These are phyloP conservation scores for Stigmatopora nigra DNA, from an alignment of 2,113 vertebrate species.

Conservation along the genomic window DNA sequence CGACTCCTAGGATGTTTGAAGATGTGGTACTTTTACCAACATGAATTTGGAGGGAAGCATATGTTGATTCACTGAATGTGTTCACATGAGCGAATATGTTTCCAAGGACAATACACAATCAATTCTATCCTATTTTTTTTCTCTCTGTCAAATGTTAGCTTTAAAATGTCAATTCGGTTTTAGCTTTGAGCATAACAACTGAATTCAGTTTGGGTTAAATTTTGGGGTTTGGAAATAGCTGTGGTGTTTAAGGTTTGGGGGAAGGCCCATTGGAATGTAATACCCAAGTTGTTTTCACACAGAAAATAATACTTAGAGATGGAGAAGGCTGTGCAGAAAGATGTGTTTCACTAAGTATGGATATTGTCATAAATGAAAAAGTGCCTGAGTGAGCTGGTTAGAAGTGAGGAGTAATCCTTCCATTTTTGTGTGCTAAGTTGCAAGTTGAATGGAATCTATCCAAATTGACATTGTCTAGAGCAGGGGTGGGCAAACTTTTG, in stretches of 20 bases:
- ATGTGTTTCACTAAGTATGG: neutral
- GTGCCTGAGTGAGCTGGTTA: neutral
- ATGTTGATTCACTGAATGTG: neutral
- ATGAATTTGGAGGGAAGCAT: constrained; percentile 25
- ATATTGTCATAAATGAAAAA: neutral
- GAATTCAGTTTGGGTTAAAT: neutral
- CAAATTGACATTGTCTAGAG: neutral
- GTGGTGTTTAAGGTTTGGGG: neutral
- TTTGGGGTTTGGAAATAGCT: neutral
- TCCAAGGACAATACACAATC: neutral
- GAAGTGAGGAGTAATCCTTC: neutral
- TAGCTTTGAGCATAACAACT: neutral
- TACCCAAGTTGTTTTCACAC: neutral
- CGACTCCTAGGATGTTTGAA: constrained; percentile 63
- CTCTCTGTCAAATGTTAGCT: neutral
- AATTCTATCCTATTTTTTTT: neutral
- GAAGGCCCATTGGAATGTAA: constrained; percentile 1
- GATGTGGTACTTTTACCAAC: constrained; percentile 46
- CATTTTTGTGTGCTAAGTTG: neutral
- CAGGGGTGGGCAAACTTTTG: too few species aligned
- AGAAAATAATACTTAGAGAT: neutral
- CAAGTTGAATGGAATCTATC: neutral
- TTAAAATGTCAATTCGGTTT: neutral
- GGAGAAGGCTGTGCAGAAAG: neutral
- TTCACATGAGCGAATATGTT: neutral